Evolutionary conservation across 2,888 invertebrate genomes (phyloP).

Genomic region (Erebia ligea): DNA sequence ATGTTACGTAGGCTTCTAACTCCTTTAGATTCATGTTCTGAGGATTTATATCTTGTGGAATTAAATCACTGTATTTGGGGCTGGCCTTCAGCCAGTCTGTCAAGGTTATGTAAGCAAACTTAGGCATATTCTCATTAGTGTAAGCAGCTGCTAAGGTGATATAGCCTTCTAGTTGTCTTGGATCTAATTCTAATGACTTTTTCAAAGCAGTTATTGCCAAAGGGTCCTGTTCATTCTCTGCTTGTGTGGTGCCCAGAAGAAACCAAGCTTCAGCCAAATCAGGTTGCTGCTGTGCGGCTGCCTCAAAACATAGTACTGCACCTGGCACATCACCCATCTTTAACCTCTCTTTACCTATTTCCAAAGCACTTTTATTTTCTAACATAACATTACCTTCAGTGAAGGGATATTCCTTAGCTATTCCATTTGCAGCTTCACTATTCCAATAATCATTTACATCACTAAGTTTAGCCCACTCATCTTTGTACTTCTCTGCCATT

Average conservation of each 20-base stretch:
- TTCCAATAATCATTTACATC: slow-evolving; percentile 87
- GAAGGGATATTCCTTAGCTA: slow-evolving; percentile 88
- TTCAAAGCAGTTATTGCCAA: slow-evolving; percentile 95
- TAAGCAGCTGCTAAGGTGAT: slow-evolving; percentile 97
- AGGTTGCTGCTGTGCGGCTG: slow-evolving; percentile 93
- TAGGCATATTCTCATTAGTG: slow-evolving; percentile 97
- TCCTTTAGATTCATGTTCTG: slow-evolving; percentile 72
- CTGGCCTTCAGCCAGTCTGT: slow-evolving; percentile 90
- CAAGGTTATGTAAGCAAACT: slow-evolving; percentile 93
- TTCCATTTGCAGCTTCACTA: slow-evolving; percentile 76
- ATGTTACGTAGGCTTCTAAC: slow-evolving; percentile 85
- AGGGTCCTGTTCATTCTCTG: slow-evolving; percentile 99
- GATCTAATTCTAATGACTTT: slow-evolving; percentile 91
- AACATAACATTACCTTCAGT: slow-evolving; percentile 93
- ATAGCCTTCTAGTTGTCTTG: slow-evolving; percentile 91
- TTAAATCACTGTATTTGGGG: slow-evolving; percentile 91
- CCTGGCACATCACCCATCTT: slow-evolving; percentile 95
- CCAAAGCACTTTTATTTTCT: slow-evolving; percentile 89
- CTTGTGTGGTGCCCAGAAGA: slow-evolving; percentile 94
- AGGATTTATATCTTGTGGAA: slow-evolving; percentile 79
- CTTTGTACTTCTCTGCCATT: slow-evolving; percentile 85
- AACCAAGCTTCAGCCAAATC: slow-evolving; percentile 93
- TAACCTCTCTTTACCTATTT: slow-evolving; percentile 92
- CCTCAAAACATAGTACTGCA: slow-evolving; percentile 98
- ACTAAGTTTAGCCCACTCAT: slow-evolving; percentile 91